Evolutionary conservation across 2,113 vertebrate species (phyloP).

Genomic region (Ochotona curzoniae): DNA sequence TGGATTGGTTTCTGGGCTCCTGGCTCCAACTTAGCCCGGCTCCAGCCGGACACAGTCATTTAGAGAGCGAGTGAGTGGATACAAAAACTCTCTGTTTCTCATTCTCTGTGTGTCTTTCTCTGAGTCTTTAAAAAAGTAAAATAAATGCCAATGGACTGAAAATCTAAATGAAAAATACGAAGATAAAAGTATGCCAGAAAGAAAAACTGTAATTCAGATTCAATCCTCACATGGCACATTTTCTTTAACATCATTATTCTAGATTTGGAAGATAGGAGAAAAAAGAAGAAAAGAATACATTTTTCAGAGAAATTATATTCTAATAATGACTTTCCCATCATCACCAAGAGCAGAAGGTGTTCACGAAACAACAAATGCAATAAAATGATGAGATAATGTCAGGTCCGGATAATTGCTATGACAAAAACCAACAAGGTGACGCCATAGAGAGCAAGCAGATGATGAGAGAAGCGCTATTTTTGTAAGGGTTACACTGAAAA

Average conservation of each 20-base stretch:
- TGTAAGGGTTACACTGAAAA: not conserved
- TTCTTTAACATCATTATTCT: not conserved
- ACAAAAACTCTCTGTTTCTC: no score
- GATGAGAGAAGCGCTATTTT: not conserved
- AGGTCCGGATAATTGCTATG: not conserved
- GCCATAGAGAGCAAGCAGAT: not conserved
- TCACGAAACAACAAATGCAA: not conserved
- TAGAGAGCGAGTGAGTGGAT: no score
- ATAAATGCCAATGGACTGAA: not conserved
- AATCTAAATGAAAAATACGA: not conserved
- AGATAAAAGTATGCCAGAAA: not conserved
- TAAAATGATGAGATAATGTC: not conserved
- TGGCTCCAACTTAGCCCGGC: no score
- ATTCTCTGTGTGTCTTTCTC: no score
- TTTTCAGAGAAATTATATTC: not conserved
- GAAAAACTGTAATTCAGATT: not conserved
- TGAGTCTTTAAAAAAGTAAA: not conserved
- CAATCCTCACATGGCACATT: not conserved
- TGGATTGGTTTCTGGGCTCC: no score
- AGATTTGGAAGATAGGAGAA: not conserved
- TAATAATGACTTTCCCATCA: not conserved
- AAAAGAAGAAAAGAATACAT: not conserved
- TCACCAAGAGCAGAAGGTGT: not conserved
- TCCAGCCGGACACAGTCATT: no score
- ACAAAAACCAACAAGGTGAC: not conserved